A percentile compares a stretch with the other conserved stretches of the same genome.
phyloP scores from a whole-genome alignment of 2,113 vertebrate species.

The Petaurus breviceps region DNA sequence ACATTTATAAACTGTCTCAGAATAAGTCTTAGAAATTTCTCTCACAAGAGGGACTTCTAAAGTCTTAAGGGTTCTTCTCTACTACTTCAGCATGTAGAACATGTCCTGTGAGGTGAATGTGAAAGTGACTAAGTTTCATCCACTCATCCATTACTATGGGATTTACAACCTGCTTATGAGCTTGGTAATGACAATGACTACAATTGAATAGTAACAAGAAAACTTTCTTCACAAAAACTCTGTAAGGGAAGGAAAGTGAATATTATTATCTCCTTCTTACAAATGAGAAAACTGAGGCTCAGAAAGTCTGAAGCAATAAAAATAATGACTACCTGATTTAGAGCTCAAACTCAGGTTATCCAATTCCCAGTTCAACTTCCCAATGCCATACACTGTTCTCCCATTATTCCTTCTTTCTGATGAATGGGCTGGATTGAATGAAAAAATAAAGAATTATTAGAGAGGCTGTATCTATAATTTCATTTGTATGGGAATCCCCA shows the following conservation, averaged over 20 bases:
- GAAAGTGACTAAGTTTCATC: neutral
- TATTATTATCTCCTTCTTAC: neutral
- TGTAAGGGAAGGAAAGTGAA: neutral
- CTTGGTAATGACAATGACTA: neutral
- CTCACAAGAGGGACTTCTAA: neutral
- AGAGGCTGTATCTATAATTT: neutral
- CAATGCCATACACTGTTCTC: neutral
- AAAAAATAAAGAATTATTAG: neutral
- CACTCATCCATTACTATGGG: neutral
- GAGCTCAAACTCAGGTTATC: neutral
- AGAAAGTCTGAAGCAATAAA: neutral
- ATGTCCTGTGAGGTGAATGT: neutral
- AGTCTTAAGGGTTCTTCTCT: neutral
- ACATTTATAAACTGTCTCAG: neutral
- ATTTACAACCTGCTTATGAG: neutral
- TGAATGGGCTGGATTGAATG: neutral
- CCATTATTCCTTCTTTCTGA: neutral
- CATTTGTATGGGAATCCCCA: neutral
- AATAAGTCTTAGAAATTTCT: neutral
- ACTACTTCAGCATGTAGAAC: neutral
- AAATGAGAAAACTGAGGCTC: neutral
- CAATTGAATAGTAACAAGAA: neutral
- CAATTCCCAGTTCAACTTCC: neutral
- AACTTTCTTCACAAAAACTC: neutral
- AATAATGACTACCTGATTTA: neutral